phyloP scores from a whole-genome alignment of 2,113 vertebrate genomes.

The Hyaena hyaena region DNA sequence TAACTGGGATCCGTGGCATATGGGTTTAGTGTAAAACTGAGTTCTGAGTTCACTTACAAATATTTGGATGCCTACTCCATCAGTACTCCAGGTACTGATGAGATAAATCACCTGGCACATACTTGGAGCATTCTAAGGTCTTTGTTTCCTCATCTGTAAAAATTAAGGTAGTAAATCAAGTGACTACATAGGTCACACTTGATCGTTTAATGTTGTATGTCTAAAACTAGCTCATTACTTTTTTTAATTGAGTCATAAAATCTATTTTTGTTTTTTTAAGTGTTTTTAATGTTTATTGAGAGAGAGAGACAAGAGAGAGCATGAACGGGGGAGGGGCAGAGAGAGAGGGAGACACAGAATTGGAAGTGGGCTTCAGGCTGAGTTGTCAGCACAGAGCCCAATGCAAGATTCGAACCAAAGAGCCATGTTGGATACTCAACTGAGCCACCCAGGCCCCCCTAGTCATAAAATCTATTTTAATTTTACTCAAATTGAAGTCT shows the following conservation, averaged over 20 bases:
- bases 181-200: neutral
- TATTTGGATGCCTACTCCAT: neutral
- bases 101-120: neutral
- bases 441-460: too few species aligned
- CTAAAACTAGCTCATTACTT: neutral
- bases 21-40: neutral
- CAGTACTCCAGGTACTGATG: neutral
- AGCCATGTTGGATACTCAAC: too few species aligned
- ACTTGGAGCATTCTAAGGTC: neutral
- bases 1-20: neutral
- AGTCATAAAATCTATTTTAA: neutral
- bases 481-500: slow-evolving; percentile 24
- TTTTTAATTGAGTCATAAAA: neutral
- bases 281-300: too few species aligned
- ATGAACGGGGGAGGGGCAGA: too few species aligned
- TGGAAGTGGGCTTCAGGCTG: too few species aligned
- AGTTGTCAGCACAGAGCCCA: too few species aligned
- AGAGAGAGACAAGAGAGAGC: too few species aligned
- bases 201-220: neutral
- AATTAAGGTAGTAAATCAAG: neutral
- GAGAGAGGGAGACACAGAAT: too few species aligned
- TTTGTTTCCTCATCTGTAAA: neutral
- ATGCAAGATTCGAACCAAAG: too few species aligned
- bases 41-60: neutral
- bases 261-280: neutral